Percentiles rank a stretch among this genome's conserved stretches.
phyloP scores from a whole-genome alignment of 2,888 invertebrate species.

The Syrphus vitripennis region DNA sequence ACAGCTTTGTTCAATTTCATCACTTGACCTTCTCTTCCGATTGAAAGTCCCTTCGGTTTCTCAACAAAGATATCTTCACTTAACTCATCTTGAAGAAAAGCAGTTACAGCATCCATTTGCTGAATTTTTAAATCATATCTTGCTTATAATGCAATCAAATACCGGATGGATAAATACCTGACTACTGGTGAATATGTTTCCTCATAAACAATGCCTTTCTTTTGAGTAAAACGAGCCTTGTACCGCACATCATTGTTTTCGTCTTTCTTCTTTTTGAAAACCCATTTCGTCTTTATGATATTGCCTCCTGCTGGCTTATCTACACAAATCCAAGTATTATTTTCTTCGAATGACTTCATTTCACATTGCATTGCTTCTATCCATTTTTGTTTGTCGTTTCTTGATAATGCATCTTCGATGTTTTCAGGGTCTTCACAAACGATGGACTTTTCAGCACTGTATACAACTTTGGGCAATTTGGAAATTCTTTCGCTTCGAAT shows the following conservation, averaged over 20 bases:
- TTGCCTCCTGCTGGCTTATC: conserved; percentile 29
- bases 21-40: neutral
- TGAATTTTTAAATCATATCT: too few species aligned
- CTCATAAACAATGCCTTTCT: conserved; percentile 39
- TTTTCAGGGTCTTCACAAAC: neutral
- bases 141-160: too few species aligned
- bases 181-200: conserved; percentile 24
- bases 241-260: too few species aligned
- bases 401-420: neutral
- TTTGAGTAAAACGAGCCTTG: neutral
- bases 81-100: neutral
- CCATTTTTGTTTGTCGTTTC: neutral
- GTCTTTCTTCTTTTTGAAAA: too few species aligned
- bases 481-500: neutral
- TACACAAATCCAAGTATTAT: neutral
- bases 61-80: neutral
- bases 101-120: too few species aligned
- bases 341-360: neutral
- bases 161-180: neutral
- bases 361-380: neutral
- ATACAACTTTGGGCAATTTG: neutral
- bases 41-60: too few species aligned
- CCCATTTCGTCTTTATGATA: conserved; percentile 33
- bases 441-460: neutral
- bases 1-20: neutral